phyloP scores from a whole-genome alignment of 2,797 vertebrate genomes.

The Clarias fuscus region DNA sequence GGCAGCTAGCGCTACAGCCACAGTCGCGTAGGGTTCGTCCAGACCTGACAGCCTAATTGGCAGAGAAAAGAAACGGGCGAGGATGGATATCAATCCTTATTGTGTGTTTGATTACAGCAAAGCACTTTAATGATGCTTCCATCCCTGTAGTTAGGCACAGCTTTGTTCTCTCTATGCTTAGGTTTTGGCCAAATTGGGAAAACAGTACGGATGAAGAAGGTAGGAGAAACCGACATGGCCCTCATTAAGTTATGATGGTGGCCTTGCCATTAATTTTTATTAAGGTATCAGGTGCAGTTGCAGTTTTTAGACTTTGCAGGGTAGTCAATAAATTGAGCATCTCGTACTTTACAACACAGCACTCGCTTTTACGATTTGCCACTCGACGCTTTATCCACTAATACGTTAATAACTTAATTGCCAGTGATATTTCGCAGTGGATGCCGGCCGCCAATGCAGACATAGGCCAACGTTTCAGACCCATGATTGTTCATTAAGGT shows the following conservation, averaged over 20 bases:
- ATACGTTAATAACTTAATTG: conserved; percentile 29
- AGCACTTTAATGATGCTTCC: conserved; percentile 46
- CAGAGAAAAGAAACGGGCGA: conserved; percentile 58
- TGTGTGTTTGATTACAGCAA: conserved; percentile 50
- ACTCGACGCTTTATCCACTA: conserved; percentile 10
- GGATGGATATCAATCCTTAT: conserved; percentile 52
- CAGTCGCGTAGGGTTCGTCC: conserved; percentile 55
- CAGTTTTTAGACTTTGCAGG: background rate
- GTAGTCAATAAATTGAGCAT: conserved; percentile 11
- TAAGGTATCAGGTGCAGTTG: background rate
- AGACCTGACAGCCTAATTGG: conserved; percentile 71
- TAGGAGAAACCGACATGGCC: background rate
- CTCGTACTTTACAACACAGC: background rate
- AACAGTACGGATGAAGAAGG: background rate
- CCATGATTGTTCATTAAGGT: conserved; percentile 2
- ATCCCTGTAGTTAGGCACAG: background rate
- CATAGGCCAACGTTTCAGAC: background rate
- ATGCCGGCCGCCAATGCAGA: background rate
- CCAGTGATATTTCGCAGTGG: background rate
- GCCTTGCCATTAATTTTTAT: conserved; percentile 14
- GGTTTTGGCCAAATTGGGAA: background rate
- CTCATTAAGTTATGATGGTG: background rate
- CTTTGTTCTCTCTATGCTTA: background rate
- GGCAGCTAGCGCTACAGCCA: conserved; percentile 65
- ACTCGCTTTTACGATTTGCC: conserved; percentile 6